Evolutionary conservation across 2,113 vertebrate species (phyloP), one percentile per base, ranked within the genome.

Genomic region (Etheostoma spectabile): DNA sequence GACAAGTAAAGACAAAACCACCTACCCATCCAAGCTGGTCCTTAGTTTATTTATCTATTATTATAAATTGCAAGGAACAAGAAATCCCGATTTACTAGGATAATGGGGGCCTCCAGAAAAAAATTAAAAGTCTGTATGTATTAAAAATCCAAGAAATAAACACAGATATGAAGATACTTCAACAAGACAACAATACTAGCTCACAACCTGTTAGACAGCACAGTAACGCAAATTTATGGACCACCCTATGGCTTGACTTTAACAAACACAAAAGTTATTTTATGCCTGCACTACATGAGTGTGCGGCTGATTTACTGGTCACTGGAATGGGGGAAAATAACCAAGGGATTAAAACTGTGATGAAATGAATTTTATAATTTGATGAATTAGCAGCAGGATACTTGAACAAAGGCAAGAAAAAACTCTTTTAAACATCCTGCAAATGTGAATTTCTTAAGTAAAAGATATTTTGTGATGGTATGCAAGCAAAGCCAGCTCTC

Each of bases 241-340:
- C 15, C 52, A 51, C 24, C 38, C 56, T 59, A 63, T 52, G 12
- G 51, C 73, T 69, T 55, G 60, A 59, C 48, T 64, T 66, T 35
- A 66, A 46, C 52, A 77, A 30, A 75, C 48, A 49, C n/a, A 68
- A 69, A 53, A 24, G 45, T 42, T 8, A 60, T 69, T 73, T 56
- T 55, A 45, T 27, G 14, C 68, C 55, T 48, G 21, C 22, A 61
- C n/a, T 16, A 15, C 48, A 57, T 49, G 19, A 76, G 59, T 68
- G 48, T 64, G 35, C 16, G 4, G 42, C 10, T 52, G n/a, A 70
- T 75, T 60, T 73, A 33, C 59, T 51, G 46, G 49, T 55, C 30
- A 33, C 33, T 57, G 51, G 6, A 6, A 30, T 33, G 1, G 15
- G 24, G n/a, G n/a, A 49, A 22, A 62, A 68, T 22, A 35, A 55